phyloP scores from a whole-genome alignment of 1,140 invertebrate species.

The Ladona fulva region DNA sequence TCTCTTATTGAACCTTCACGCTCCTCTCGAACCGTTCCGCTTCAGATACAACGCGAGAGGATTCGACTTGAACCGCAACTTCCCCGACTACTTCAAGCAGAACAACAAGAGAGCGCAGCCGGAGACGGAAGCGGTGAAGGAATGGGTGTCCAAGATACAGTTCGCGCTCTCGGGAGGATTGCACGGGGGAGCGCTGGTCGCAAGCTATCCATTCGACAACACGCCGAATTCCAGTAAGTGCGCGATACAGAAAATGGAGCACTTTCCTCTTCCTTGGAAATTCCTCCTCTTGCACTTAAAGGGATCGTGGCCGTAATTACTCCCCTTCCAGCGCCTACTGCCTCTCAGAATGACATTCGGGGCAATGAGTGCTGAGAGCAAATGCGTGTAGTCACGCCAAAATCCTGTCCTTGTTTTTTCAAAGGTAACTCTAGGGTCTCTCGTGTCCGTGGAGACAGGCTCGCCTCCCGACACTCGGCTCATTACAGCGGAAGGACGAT shows the following conservation, averaged over 20 bases:
- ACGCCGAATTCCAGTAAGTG: conserved; percentile 82
- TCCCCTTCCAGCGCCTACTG: neutral
- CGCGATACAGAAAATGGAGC: neutral
- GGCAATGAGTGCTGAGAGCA: neutral
- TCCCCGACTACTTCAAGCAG: conserved; percentile 81
- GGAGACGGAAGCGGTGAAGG: conserved; percentile 90
- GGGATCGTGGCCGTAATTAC: too few relatives aligned
- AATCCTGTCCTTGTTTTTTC: too few relatives aligned
- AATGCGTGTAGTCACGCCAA: too few relatives aligned
- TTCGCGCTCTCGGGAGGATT: conserved; percentile 86
- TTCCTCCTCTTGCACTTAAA: too few relatives aligned
- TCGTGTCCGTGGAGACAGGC: too few relatives aligned
- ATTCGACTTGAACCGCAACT: conserved; percentile 84
- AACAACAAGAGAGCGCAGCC: conserved; percentile 78
- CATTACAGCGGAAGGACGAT: too few relatives aligned
- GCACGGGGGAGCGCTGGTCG: conserved; percentile 85
- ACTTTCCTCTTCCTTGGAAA: neutral
- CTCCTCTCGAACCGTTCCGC: too few relatives aligned
- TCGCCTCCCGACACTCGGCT: too few relatives aligned
- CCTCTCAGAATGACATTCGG: neutral
- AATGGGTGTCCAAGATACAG: conserved; percentile 85
- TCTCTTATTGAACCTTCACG: too few relatives aligned
- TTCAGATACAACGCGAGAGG: conserved; percentile 74
- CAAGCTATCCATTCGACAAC: conserved; percentile 88
- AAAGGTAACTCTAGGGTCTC: too few relatives aligned